Evolutionary conservation across 2,888 invertebrate species (phyloP).

Genomic region (Mellilla xanthometata): DNA sequence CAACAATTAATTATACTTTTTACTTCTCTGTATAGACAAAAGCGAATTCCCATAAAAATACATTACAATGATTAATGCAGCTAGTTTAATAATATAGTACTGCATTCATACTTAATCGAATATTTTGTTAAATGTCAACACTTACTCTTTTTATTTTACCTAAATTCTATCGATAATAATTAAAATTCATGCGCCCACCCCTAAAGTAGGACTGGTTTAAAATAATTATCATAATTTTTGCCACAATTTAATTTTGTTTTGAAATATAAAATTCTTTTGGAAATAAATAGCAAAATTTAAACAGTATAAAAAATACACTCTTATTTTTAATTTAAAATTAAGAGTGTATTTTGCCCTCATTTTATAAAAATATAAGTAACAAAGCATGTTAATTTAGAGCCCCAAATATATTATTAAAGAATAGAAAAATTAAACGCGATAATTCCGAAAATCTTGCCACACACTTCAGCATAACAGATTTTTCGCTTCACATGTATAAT

Average conservation of each 20-base stretch:
- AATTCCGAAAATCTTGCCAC: no score
- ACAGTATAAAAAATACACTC: no score
- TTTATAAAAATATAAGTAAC: no score
- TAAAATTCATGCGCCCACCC: conserved; percentile 23
- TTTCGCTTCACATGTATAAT: no score
- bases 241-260: conserved; percentile 39
- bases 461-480: no score
- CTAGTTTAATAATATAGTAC: conserved; percentile 15
- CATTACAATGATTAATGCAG: conserved; percentile 19
- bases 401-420: no score
- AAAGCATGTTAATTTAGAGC: no score
- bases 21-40: conserved; percentile 29
- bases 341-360: no score
- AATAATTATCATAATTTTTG: background rate
- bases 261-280: no score
- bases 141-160: conserved; percentile 16
- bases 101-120: conserved; percentile 7
- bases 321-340: no score
- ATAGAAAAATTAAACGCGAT: no score
- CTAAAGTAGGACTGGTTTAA: conserved; percentile 18
- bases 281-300: no score
- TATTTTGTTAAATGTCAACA: conserved; percentile 24
- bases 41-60: conserved; percentile 31
- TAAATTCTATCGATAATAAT: conserved; percentile 23
- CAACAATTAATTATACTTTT: conserved; percentile 56